Base-by-base conservation (phyloP, 2,888 invertebrate species). In the Mellilla xanthometata region DNA sequence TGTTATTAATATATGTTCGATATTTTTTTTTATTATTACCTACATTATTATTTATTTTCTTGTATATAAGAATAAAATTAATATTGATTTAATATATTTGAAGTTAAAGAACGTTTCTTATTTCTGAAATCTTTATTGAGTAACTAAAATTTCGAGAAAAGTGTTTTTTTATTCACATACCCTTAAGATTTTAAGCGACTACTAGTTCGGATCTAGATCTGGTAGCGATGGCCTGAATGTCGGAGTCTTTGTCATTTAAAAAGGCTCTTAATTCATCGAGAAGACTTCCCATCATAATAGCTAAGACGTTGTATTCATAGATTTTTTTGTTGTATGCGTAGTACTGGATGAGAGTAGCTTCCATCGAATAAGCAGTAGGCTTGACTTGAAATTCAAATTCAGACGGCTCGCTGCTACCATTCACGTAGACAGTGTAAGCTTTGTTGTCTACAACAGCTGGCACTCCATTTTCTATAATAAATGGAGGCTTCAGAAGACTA, bases 281-380 rank as follows among this genome's bases (percentile, higher is more conserved):
- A 1, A 63, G 0, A 1, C 56, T 59, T 1, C 56, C 44, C 0
- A 65, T 3, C 0, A 76, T 3, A 0, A 76, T 7, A 0, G 13
- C 13, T 0, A 72, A 10, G 0, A 84, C 3, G 32, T 84, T 79
- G 56, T 75, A 83, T 49, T 79, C 70, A 35, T 86, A 87, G 19
- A 87, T 76, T 2, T 72, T 77, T 46, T 85, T 83, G 7, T 84
- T 59, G 28, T 74, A 66, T 3, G 61, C 83, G 9, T 64, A 80
- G 48, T 76, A 85, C 13, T 81, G 73, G 1, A 83, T 56, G 0
- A 81, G 40, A 0, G 72, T 59, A 0, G 63, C 73, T 48, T 86
- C 84, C 39, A 74, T 51, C 0, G 68, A 62, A 24, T 65, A 77
- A 1, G 83, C 86, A 0, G 76, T 62, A 0, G 84, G 81, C 2